Conservation (phyloP, 23 tunicate genomes). For the Oikopleura albicans region DNA sequence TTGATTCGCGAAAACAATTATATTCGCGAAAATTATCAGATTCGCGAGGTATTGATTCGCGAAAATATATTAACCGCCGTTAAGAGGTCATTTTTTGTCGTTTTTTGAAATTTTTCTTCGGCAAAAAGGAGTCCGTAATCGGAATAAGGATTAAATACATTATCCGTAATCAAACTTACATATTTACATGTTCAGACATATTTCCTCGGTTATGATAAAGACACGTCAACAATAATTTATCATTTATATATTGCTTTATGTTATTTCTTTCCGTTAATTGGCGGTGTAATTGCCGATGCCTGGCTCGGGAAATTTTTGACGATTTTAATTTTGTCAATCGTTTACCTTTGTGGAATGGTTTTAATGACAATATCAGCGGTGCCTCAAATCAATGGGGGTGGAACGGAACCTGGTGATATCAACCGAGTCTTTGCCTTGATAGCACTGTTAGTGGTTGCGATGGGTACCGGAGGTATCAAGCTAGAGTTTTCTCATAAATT, state of each 20-base stretch:
- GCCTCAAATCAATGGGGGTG: constrained; percentile 35
- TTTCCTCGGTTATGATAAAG: no score
- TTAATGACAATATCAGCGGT: constrained; percentile 53
- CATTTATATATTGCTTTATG: constrained; percentile 89
- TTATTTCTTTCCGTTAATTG: constrained; percentile 65
- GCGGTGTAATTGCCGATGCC: constrained; percentile 78
- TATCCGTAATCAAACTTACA: no score
- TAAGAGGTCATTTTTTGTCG: no score
- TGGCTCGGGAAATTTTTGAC: constrained; percentile 84
- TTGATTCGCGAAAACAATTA: no score
- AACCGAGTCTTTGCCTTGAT: constrained; percentile 29
- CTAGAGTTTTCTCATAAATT: no score
- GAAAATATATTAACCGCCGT: no score
- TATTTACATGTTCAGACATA: no score
- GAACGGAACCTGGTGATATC: background rate
- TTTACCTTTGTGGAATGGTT: constrained; percentile 64
- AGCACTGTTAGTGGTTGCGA: constrained; percentile 59
- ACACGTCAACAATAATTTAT: constrained; percentile 72
- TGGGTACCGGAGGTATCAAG: constrained; percentile 96
- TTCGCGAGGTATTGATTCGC: no score
- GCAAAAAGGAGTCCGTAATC: no score
- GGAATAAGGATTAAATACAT: no score
- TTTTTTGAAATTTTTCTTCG: no score
- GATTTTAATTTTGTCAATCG: constrained; percentile 55
- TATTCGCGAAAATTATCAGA: no score